Evolutionary conservation across 2,113 vertebrate species (phyloP), one percentile per base, ranked within the genome.

Genomic region (western clawed frog (Xenopus tropicalis)): DNA sequence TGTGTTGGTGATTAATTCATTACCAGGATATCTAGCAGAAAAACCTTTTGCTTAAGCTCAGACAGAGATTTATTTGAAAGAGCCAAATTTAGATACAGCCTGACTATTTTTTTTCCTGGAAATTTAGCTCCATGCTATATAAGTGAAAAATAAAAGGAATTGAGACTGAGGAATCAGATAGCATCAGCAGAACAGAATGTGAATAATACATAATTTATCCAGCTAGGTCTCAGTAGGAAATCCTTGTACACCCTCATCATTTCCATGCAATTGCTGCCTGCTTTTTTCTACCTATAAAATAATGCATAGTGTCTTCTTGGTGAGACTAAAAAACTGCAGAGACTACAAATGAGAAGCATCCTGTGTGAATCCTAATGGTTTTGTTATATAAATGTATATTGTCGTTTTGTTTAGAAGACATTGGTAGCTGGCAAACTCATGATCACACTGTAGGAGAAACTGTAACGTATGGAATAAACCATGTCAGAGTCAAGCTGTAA

Each of bases 141-240:
- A 84, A 86, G 78, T 66, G 81, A 61, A 73, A 83, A 85, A 88
- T 88, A 83, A 77, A 86, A 84, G 72, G 80, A 83, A 82, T 70
- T 78, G 75, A 84, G 76, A 83, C 82, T 46, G 83, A 74, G 79
- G 78, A 68, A 84, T 85, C 62, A 48, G 80, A 80, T 78, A 85
- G 25, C 78, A 85, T 81, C 78, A 81, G 80, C 74, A 80, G 82
- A 88, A 83, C 43, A 84, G 78, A 56, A 74, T 72, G 78, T 82
- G 80, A 68, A 82, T 81, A 84, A 88, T 86, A 80, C 74, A 85
- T 86, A 84, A 86, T 87, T 85, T 85, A 88, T 87, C 74, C 82
- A 69, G 66, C 65, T 69, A 80, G 80, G 73, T 83, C 83, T 79
- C 83, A 80, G 64, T 79, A 68, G 71, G 86, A 78, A 69, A 84